Conservation (phyloP, 2,113 vertebrate genomes). For the Chlamydotis undulata region DNA sequence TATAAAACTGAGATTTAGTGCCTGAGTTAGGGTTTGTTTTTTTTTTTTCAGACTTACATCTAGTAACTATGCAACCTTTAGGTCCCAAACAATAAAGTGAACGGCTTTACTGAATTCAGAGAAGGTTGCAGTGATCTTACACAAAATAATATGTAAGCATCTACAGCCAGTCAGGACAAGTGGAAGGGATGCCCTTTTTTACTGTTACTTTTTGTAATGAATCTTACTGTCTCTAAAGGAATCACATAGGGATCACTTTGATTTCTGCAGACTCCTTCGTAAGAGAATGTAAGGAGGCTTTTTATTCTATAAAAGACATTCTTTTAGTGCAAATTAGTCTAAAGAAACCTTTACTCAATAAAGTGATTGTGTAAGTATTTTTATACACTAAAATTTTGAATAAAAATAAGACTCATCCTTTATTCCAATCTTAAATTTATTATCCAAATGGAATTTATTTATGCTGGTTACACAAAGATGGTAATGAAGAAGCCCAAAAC, state of each 20-base stretch:
- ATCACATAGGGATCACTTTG: background rate
- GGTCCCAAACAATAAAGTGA: background rate
- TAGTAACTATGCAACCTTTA: background rate
- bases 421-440: background rate
- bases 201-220: background rate
- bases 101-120: background rate
- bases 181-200: background rate
- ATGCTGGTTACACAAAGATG: background rate
- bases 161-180: background rate
- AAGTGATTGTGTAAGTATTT: background rate
- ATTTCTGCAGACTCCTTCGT: background rate
- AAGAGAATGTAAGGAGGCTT: background rate
- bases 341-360: background rate
- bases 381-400: background rate
- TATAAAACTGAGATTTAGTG: background rate
- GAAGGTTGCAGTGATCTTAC: background rate
- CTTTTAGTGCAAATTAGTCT: background rate
- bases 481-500: background rate
- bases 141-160: background rate
- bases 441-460: background rate
- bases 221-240: background rate
- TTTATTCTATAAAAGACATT: background rate
- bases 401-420: background rate
- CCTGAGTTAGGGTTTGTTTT: rapidly evolving
- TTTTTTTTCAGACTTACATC: background rate